Evolutionary conservation across 2,113 vertebrate genomes (phyloP).

Genomic region (Muntiacus reevesi): DNA sequence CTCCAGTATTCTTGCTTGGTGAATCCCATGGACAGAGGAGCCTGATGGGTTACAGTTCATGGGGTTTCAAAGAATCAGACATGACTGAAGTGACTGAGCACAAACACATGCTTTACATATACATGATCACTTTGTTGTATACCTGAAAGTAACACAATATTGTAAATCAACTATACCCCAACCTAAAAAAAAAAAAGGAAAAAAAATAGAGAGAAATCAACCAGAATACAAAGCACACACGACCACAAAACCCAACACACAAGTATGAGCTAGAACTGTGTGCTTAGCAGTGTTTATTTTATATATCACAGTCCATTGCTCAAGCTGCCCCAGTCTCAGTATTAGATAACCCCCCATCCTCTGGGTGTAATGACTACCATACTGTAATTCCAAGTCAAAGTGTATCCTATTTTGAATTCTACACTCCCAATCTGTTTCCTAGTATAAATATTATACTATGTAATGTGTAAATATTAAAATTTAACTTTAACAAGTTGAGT

Average conservation of each 20-base stretch:
- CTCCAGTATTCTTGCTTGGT: background rate
- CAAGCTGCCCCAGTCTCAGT: background rate
- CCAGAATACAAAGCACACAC: background rate
- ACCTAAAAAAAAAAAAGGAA: background rate
- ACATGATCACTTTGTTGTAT: background rate
- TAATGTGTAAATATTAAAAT: conserved; percentile 79
- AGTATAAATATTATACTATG: conserved; percentile 77
- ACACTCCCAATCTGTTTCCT: conserved; percentile 67
- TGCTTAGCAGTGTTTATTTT: background rate
- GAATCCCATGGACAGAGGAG: background rate
- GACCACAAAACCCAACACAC: background rate
- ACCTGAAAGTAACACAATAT: background rate
- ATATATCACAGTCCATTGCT: conserved; percentile 4
- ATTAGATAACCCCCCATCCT: conserved; percentile 8
- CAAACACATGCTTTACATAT: background rate
- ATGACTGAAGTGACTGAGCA: background rate
- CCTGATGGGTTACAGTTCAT: background rate
- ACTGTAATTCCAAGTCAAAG: conserved; percentile 68
- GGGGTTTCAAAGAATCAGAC: background rate
- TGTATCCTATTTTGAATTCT: conserved; percentile 66
- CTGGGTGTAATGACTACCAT: background rate
- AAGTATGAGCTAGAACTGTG: background rate
- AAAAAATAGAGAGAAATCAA: background rate
- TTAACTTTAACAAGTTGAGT: conserved; percentile 77
- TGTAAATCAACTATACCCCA: background rate